These are phyloP conservation scores for Drosophila santomea DNA, from an alignment of 1,140 invertebrate species.

Conservation along the genomic window DNA sequence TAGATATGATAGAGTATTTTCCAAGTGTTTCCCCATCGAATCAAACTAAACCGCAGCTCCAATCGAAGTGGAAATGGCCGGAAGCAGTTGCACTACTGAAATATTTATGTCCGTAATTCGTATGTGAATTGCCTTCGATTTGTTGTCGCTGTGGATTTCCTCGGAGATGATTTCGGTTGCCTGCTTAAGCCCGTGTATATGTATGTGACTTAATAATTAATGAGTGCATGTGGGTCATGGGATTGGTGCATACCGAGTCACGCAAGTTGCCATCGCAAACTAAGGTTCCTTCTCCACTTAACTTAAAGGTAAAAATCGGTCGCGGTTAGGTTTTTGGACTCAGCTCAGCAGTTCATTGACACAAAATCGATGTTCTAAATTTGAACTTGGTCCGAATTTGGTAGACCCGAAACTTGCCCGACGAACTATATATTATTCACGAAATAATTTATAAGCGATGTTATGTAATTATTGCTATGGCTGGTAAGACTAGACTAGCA, in stretches of 20 bases:
- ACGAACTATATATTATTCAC: slow-evolving; percentile 1
- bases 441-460: slow-evolving; percentile 15
- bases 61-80: background rate
- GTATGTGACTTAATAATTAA: slow-evolving; percentile 63
- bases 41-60: background rate
- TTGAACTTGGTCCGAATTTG: slow-evolving; percentile 10
- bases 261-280: slow-evolving; percentile 30
- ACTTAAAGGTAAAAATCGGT: slow-evolving; percentile 2
- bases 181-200: slow-evolving; percentile 40
- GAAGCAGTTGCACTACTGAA: slow-evolving; percentile 51
- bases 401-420: background rate
- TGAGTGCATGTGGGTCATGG: slow-evolving; percentile 43
- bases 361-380: slow-evolving; percentile 66
- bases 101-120: slow-evolving; percentile 73
- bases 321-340: slow-evolving; percentile 7
- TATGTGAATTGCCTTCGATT: slow-evolving; percentile 69
- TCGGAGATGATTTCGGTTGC: slow-evolving; percentile 30
- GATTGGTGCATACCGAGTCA: slow-evolving; percentile 49
- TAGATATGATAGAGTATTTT: background rate
- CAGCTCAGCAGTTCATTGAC: slow-evolving; percentile 40
- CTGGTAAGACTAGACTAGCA: background rate
- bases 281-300: background rate
- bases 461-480: background rate
- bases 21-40: background rate
- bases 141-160: slow-evolving; percentile 43